Evolutionary conservation across 2,888 invertebrate species (phyloP).

Genomic region (Caenorhabditis virilis): DNA sequence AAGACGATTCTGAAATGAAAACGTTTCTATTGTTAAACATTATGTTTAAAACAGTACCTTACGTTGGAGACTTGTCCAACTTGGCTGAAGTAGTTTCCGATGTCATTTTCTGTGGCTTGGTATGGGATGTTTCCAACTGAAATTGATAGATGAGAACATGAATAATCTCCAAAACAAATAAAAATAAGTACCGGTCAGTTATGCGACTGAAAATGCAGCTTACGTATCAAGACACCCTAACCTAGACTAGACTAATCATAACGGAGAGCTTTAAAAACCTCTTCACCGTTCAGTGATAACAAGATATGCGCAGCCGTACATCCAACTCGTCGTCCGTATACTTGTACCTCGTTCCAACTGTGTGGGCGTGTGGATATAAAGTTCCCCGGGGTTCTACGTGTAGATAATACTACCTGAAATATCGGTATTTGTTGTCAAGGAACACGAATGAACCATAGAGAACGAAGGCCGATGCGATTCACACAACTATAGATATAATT

Average conservation of each 20-base stretch:
- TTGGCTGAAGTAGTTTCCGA: constrained; percentile 61
- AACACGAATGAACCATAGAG: constrained; percentile 43
- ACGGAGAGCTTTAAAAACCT: constrained; percentile 14
- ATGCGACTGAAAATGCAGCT: constrained; percentile 28
- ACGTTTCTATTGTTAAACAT: background rate
- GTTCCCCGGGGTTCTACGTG: constrained; percentile 5
- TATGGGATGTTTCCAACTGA: constrained; percentile 68
- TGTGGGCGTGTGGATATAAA: no score
- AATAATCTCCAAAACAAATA: constrained; percentile 4
- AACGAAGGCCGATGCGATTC: constrained; percentile 37
- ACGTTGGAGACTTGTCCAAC: constrained; percentile 61
- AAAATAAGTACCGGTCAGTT: constrained; percentile 16
- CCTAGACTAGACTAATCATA: constrained; percentile 30
- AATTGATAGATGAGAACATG: background rate
- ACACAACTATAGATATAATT: no score
- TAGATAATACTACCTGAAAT: constrained; percentile 37
- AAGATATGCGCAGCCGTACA: background rate
- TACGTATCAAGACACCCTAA: constrained; percentile 35
- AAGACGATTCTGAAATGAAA: constrained; percentile 56
- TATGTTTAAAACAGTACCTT: no score
- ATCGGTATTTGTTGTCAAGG: constrained; percentile 39
- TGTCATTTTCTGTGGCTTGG: constrained; percentile 60
- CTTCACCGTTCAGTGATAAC: constrained; percentile 22
- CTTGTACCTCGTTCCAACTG: no score
- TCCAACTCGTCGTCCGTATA: constrained; percentile 1